These are phyloP conservation scores for Nyctalus aviator DNA, from an alignment of 2,797 vertebrate genomes.

Conservation along the genomic window DNA sequence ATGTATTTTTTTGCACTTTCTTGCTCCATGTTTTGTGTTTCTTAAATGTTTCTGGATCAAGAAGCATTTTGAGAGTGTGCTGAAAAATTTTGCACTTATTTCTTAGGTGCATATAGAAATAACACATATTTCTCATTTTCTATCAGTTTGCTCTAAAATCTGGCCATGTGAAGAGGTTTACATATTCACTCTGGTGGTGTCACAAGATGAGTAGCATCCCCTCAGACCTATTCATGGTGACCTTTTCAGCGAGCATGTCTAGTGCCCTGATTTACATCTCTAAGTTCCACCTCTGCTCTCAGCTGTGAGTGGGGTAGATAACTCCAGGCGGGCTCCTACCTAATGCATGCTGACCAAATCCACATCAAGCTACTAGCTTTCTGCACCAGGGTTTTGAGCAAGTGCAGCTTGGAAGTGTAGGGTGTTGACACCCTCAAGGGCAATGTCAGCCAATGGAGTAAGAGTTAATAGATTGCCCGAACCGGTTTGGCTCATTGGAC, in stretches of 20 bases:
- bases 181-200: neutral
- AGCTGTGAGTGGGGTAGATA: neutral
- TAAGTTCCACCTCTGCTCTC: neutral
- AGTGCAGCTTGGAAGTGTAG: neutral
- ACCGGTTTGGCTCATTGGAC: too few relatives aligned
- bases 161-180: neutral
- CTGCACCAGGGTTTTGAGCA: neutral
- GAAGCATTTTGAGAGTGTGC: conserved; percentile 1
- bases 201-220: neutral
- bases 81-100: conserved; percentile 5
- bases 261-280: neutral
- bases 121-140: neutral
- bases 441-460: neutral
- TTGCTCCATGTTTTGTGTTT: conserved; percentile 32
- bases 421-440: neutral
- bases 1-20: neutral
- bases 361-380: neutral
- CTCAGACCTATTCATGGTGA: neutral
- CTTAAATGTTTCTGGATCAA: conserved; percentile 7
- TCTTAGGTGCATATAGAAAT: neutral
- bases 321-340: neutral
- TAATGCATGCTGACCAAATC: neutral
- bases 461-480: neutral
- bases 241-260: neutral
- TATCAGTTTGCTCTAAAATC: neutral